These are phyloP conservation scores for Chorisops tibialis DNA, from an alignment of 2,888 invertebrate species.

Conservation along the genomic window DNA sequence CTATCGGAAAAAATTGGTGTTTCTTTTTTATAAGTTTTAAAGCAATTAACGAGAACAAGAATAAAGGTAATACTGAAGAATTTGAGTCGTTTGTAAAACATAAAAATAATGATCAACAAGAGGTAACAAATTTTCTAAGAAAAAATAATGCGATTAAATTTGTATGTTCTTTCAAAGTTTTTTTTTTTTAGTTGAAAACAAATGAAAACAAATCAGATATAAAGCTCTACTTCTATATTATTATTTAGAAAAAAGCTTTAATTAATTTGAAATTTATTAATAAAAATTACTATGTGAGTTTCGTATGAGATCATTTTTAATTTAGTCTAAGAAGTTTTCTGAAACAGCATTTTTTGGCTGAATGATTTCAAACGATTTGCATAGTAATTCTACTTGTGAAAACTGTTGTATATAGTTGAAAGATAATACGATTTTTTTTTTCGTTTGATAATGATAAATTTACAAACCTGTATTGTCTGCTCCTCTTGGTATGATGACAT, in stretches of 20 bases:
- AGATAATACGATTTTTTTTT: too few species aligned
- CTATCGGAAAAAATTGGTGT: too few species aligned
- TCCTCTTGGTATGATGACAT: conserved; percentile 98
- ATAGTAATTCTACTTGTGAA: too few species aligned
- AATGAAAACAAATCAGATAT: conserved; percentile 20
- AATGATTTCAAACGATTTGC: too few species aligned
- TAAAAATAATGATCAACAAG: conserved; percentile 15
- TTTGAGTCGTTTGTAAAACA: neutral
- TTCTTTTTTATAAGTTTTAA: too few species aligned
- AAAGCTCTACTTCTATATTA: conserved; percentile 23
- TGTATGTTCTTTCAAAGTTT: neutral
- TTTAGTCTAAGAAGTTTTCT: neutral
- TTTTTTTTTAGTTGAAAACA: conserved; percentile 15
- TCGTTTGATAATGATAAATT: conserved; percentile 5
- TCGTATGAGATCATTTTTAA: neutral
- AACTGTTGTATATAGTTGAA: too few species aligned
- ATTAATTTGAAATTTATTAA: conserved; percentile 7
- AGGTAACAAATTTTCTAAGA: conserved; percentile 21
- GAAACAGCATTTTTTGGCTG: too few species aligned
- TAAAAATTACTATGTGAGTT: neutral
- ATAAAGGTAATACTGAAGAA: neutral
- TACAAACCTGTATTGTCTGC: conserved; percentile 92
- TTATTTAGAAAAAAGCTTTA: conserved; percentile 18
- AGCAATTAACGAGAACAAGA: neutral
- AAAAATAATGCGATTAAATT: conserved; percentile 8